These are phyloP conservation scores for Gallinago paraguaiae DNA, from an alignment of 2,113 vertebrate species.

Conservation along the genomic window DNA sequence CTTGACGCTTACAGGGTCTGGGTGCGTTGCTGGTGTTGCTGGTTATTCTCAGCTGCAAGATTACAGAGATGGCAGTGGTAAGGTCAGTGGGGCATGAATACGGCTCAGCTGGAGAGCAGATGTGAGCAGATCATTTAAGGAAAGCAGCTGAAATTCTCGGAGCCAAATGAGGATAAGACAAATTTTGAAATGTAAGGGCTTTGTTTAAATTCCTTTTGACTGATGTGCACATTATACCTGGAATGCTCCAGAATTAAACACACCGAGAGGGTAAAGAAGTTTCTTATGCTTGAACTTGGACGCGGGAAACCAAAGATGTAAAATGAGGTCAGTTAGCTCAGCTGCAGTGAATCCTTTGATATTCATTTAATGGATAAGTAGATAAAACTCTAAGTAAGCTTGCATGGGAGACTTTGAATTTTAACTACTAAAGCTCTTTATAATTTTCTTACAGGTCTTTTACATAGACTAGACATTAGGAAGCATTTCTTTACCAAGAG, in stretches of 20 bases:
- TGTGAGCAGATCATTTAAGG: conserved; percentile 52
- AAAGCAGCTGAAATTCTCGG: conserved; percentile 30
- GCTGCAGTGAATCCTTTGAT: conserved; percentile 51
- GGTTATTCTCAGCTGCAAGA: conserved; percentile 49
- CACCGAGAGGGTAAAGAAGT: background rate
- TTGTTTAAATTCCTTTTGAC: conserved; percentile 39
- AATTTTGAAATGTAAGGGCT: conserved; percentile 16
- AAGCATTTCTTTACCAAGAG: background rate
- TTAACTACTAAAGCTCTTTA: conserved; percentile 37
- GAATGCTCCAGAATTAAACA: background rate
- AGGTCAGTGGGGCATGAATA: conserved; percentile 61
- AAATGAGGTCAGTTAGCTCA: conserved; percentile 45
- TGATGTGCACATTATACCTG: conserved; percentile 11
- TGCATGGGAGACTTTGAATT: conserved; percentile 32
- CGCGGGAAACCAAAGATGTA: background rate
- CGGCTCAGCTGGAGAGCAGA: conserved; percentile 62
- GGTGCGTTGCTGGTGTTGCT: conserved; percentile 6
- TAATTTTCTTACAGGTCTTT: conserved; percentile 18
- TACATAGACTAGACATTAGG: background rate
- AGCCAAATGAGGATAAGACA: conserved; percentile 50
- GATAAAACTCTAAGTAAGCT: conserved; percentile 51
- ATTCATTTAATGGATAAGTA: conserved; percentile 58
- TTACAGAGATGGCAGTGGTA: conserved; percentile 33
- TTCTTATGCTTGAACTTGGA: conserved; percentile 22
- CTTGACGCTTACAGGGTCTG: background rate